phyloP scores from a whole-genome alignment of 2,888 invertebrate species.

The Spilosoma lubricipeda region DNA sequence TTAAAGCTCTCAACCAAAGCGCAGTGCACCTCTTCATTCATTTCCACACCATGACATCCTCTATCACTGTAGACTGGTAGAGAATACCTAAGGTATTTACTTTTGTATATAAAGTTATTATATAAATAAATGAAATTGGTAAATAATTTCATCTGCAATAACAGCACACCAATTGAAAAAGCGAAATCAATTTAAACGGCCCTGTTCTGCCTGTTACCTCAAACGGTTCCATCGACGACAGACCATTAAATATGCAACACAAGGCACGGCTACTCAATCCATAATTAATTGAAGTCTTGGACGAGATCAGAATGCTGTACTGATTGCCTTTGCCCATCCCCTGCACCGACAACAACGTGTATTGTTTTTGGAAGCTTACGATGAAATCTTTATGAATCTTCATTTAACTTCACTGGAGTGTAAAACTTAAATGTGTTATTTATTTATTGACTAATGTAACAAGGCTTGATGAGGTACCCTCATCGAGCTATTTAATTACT shows the following conservation, averaged over 20 bases:
- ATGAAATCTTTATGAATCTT: not conserved
- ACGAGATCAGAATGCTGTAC: conserved; percentile 26
- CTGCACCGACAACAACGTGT: conserved; percentile 9
- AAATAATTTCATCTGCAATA: not conserved
- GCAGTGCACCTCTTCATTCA: too few species aligned
- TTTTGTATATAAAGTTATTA: too few species aligned
- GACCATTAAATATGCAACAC: conserved; percentile 44
- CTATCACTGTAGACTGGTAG: too few species aligned
- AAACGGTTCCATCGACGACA: conserved; percentile 7
- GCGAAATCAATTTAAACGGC: not conserved
- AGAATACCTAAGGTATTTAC: too few species aligned
- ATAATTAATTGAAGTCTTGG: conserved; percentile 51
- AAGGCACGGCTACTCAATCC: conserved; percentile 35
- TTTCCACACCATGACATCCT: too few species aligned
- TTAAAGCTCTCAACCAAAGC: too few species aligned
- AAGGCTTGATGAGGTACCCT: too few species aligned
- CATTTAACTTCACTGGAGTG: not conserved
- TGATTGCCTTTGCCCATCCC: conserved; percentile 33
- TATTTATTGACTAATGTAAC: too few species aligned
- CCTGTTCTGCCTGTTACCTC: not conserved
- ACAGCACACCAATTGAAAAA: not conserved
- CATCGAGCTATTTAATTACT: too few species aligned
- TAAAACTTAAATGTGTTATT: not conserved
- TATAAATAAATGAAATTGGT: not conserved
- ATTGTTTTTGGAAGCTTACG: conserved; percentile 17